These are phyloP conservation scores for Palythoa caribaeorum DNA, from an alignment of 92 coral and sea anemone species.

Conservation along the genomic window DNA sequence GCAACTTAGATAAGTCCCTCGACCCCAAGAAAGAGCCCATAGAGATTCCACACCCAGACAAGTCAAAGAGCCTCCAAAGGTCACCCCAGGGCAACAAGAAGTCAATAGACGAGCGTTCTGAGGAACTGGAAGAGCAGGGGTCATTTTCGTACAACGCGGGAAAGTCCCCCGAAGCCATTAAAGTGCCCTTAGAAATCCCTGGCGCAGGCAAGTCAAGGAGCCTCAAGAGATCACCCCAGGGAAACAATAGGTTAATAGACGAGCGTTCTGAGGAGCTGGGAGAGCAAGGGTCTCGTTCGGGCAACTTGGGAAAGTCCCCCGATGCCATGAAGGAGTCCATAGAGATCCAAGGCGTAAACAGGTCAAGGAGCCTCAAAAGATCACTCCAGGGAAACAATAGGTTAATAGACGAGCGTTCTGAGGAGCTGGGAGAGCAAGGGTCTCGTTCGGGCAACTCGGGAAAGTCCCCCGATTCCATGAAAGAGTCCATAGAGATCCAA, in stretches of 20 bases:
- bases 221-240: no score
- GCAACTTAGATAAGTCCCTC: neutral
- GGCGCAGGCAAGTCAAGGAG: no score
- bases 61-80: neutral
- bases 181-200: no score
- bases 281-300: neutral
- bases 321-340: neutral
- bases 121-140: no score
- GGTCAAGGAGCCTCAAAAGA: neutral
- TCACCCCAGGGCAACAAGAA: neutral
- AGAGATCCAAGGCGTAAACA: neutral
- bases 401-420: neutral
- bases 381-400: neutral
- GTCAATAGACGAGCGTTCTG: neutral
- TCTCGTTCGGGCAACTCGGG: no score
- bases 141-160: no score
- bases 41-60: neutral
- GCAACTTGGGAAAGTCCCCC: slow-evolving; percentile 2
- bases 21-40: neutral
- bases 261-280: slow-evolving; percentile 10
- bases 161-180: no score
- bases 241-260: neutral
- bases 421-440: no score
- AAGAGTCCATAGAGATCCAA: no score
- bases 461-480: no score